Percentiles rank a stretch among this genome's conserved stretches.
phyloP scores from a whole-genome alignment of 35 echinoderm and acorn worm species.

The Strongylocentrotus purpuratus region DNA sequence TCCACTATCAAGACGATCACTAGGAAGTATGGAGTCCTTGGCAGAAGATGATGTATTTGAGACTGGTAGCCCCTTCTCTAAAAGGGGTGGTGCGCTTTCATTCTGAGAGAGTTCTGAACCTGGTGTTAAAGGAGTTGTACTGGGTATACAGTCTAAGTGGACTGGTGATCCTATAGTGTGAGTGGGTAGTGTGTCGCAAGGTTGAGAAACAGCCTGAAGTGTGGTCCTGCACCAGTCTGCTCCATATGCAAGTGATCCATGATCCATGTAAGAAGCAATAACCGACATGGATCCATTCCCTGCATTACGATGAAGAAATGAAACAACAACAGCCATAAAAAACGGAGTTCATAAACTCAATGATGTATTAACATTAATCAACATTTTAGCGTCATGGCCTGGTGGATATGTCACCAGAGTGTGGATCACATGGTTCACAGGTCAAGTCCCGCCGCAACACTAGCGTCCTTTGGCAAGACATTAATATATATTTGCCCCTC shows the following conservation, averaged over 20 bases:
- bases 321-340: not conserved
- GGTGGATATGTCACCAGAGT: too few species aligned
- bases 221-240: slow-evolving; percentile 83
- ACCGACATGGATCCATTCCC: slow-evolving; percentile 5
- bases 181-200: not conserved
- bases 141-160: not conserved
- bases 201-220: not conserved
- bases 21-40: not conserved
- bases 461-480: too few species aligned
- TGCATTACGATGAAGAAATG: slow-evolving; percentile 19
- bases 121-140: not conserved
- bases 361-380: not conserved
- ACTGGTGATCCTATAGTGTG: not conserved
- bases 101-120: not conserved
- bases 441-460: too few species aligned
- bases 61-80: not conserved
- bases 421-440: too few species aligned
- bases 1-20: not conserved
- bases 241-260: slow-evolving; percentile 91
- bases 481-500: not conserved
- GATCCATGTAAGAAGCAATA: slow-evolving; percentile 72
- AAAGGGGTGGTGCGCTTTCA: not conserved
- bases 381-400: not conserved
- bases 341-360: not conserved
- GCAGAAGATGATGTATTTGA: not conserved